A percentile compares a stretch with the other conserved stretches of the same genome.
phyloP scores from a whole-genome alignment of 1,140 invertebrate species.

The Berghia stephanieae region DNA sequence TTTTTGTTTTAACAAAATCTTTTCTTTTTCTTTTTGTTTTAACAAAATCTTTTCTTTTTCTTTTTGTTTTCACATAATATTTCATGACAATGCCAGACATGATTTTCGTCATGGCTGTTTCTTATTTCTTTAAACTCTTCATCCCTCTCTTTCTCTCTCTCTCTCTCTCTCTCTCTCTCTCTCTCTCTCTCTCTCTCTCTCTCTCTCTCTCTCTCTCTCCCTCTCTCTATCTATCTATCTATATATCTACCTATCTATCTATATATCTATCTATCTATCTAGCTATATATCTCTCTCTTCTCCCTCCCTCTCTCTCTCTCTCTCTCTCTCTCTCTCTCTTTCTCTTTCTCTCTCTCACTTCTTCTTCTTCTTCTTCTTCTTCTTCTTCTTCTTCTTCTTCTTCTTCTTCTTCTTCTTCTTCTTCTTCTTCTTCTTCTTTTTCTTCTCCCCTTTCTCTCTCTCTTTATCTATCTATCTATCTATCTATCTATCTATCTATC shows the following conservation, averaged over 20 bases:
- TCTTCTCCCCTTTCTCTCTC: background rate
- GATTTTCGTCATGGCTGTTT: background rate
- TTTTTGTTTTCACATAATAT: too few species aligned
- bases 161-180: background rate
- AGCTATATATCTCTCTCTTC: background rate
- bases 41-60: too few species aligned
- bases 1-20: too few species aligned
- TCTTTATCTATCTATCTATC: background rate
- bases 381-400: too few species aligned
- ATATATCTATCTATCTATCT: background rate
- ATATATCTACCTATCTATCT: background rate
- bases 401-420: background rate
- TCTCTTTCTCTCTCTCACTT: conserved; percentile 5
- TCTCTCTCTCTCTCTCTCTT: conserved; percentile 13
- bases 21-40: too few species aligned
- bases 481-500: background rate
- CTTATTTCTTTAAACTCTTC: background rate
- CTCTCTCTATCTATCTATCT: background rate
- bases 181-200: conserved; percentile 16
- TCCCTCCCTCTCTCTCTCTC: background rate
- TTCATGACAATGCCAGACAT: too few species aligned
- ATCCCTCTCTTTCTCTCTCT: conserved; percentile 5
- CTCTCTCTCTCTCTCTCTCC: background rate
- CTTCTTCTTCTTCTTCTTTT: background rate
- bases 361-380: conserved; percentile 6